Evolutionary conservation across 2,888 invertebrate genomes (phyloP), one percentile per base, ranked within the genome.

Genomic region (Neelides folsomi): DNA sequence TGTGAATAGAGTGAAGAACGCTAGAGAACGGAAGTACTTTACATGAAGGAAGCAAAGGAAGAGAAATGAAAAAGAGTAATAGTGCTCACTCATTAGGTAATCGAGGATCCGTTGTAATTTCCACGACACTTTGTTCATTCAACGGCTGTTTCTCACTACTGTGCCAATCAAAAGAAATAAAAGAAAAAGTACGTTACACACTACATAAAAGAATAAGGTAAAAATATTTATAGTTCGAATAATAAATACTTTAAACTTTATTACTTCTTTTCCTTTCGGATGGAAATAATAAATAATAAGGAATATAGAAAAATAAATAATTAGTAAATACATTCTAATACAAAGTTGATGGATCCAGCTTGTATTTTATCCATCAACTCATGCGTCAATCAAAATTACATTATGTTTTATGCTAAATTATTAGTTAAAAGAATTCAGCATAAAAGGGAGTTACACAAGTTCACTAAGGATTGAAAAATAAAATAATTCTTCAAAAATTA

Each of bases 131-230:
- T 18, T 47, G 52, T 38, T 52, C 52, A 18, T 54, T 54, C 16
- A 59, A 37, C n/a, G 59, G 59, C 13, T 51, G 55, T 42, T 59
- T 59, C 45, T 59, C 59, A 43, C 59, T 59, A 27, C 10, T 27
- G 20, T 27, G 34, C 34, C 13, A 12, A 19, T 46, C 19, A 43
- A 36, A 37, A 44, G 38, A 36, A 38, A 27, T 16, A 2, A 37
- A 10, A 43, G 16, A 12, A 5, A 13, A 2, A 18, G 43, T 8
- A 43, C 12, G 6, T 18, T 13, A 19, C 19, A 19, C 16, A 39
- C 36, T 19, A 39, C n/a, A 18, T 13, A 7, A 7, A 39, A 19
- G 18, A 43, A n/a, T 18, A 16, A 27, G 27, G 7, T 5, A 27
- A 5, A 7, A 27, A 27, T 5, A 5, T 27, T 27, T 27, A 27